Percentiles rank a stretch among this genome's conserved stretches.
Evolutionary conservation across 2,113 vertebrate genomes (phyloP).

Genomic region (Chloroceryle aenea): DNA sequence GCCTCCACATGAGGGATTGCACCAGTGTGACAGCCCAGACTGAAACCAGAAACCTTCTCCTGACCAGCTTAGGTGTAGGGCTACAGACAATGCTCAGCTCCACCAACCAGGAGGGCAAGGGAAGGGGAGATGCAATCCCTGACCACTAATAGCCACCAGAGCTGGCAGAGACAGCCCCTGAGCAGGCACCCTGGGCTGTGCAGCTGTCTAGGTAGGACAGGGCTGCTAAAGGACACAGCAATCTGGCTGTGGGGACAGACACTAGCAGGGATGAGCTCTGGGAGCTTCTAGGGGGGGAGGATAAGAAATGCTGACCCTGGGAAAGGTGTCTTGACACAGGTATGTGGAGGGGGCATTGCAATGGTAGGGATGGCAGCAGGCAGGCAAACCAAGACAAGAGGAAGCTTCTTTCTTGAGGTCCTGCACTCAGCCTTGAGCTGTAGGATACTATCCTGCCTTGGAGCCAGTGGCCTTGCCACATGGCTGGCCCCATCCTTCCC

Average conservation of each 20-base stretch:
- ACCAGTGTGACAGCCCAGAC: background rate
- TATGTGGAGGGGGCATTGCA: accelerated
- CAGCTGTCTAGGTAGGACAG: background rate
- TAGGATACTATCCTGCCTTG: background rate
- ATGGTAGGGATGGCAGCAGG: background rate
- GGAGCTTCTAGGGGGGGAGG: background rate
- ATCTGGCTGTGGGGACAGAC: background rate
- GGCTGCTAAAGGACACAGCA: background rate
- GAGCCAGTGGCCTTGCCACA: background rate
- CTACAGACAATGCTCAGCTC: background rate
- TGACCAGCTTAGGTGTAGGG: background rate
- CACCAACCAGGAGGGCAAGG: background rate
- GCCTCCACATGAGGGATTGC: background rate
- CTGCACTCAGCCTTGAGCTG: background rate
- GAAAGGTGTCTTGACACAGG: background rate
- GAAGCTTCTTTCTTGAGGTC: background rate
- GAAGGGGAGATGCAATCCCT: background rate
- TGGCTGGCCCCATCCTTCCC: background rate
- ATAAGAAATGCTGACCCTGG: background rate
- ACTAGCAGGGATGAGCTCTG: background rate
- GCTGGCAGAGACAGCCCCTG: background rate
- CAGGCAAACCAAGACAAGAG: background rate
- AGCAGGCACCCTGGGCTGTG: background rate
- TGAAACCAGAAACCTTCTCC: background rate
- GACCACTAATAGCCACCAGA: background rate